phyloP scores from a whole-genome alignment of 2,888 invertebrate genomes.

The Odontocolon sp. region DNA sequence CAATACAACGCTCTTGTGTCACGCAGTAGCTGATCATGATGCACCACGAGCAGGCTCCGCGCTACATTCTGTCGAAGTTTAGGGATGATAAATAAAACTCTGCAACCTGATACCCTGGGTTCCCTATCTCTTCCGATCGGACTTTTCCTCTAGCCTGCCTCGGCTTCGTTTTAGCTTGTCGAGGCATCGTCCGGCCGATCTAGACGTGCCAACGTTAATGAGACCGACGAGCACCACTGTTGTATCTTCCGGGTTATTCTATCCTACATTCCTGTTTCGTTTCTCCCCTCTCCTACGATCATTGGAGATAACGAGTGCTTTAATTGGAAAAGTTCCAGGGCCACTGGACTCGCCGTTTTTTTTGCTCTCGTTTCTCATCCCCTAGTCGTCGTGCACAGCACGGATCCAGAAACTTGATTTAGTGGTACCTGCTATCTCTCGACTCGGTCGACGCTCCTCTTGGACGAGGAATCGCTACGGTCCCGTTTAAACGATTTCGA shows the following conservation, averaged over 20 bases:
- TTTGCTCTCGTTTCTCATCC: not conserved
- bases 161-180: conserved; percentile 44
- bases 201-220: conserved; percentile 52
- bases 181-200: conserved; percentile 60
- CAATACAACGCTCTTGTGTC: conserved; percentile 1
- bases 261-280: conserved; percentile 57
- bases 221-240: conserved; percentile 54
- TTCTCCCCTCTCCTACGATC: conserved; percentile 67
- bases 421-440: conserved; percentile 8
- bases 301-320: conserved; percentile 72
- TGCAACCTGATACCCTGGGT: conserved; percentile 10
- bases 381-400: not conserved
- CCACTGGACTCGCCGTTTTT: conserved; percentile 31
- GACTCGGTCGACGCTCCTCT: conserved; percentile 12
- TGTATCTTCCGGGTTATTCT: conserved; percentile 51
- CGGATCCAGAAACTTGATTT: conserved; percentile 43
- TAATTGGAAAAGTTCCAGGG: conserved; percentile 74
- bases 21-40: conserved; percentile 2
- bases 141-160: conserved; percentile 1
- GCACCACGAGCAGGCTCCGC: not conserved
- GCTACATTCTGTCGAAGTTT: not conserved
- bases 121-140: not conserved
- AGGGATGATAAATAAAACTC: conserved; percentile 20
- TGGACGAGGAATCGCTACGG: not conserved
- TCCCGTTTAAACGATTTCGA: not conserved